Evolutionary conservation across 2,888 invertebrate species (phyloP).

Genomic region (Acleris sparsana): DNA sequence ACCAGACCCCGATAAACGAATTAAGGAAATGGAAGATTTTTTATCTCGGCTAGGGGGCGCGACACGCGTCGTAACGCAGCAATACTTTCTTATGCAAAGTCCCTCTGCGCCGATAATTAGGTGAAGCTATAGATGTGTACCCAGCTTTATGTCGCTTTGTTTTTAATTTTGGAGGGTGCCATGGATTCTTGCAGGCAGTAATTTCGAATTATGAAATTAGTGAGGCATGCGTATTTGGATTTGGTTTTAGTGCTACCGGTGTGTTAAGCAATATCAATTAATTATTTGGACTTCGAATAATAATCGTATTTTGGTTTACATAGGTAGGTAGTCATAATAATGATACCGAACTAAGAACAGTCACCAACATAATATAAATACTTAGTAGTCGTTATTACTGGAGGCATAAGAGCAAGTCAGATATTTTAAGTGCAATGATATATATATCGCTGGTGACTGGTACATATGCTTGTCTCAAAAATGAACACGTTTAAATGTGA

Average conservation of each 20-base stretch:
- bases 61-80: constrained; percentile 82
- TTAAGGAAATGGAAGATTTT: constrained; percentile 84
- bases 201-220: constrained; percentile 29
- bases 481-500: no score
- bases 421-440: no score
- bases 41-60: constrained; percentile 75
- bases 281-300: no score
- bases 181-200: constrained; percentile 39
- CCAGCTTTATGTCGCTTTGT: constrained; percentile 65
- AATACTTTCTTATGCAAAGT: constrained; percentile 83
- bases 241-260: not conserved
- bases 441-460: no score
- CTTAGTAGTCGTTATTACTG: no score
- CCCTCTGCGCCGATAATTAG: constrained; percentile 80
- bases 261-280: not conserved
- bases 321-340: not conserved
- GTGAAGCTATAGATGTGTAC: constrained; percentile 69
- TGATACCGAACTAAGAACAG: no score
- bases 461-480: no score
- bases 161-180: constrained; percentile 70
- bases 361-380: no score
- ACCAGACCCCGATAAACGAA: constrained; percentile 82
- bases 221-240: not conserved
- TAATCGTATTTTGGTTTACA: no score
- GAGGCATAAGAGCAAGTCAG: no score